These are phyloP conservation scores for Toxonevra muliebris DNA, from an alignment of 2,888 invertebrate species.

Conservation along the genomic window DNA sequence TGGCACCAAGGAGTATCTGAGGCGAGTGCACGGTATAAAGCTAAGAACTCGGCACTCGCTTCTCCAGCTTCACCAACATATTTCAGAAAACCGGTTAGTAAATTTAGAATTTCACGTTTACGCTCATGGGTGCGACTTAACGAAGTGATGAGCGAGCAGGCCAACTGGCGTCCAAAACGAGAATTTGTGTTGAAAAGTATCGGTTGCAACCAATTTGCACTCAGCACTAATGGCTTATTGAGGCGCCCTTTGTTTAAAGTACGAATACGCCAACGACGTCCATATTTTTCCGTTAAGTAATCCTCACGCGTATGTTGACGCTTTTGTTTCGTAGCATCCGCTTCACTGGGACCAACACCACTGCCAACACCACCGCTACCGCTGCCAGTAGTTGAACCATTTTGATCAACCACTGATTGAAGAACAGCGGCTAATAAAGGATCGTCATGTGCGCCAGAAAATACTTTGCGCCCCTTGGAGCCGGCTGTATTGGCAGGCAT, in stretches of 20 bases:
- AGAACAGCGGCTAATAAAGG: constrained; percentile 47
- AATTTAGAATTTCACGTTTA: constrained; percentile 80
- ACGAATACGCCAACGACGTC: constrained; percentile 71
- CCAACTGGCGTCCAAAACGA: constrained; percentile 85
- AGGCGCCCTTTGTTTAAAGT: constrained; percentile 56
- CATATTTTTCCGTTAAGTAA: constrained; percentile 81
- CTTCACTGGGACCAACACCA: background rate
- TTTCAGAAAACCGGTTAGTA: constrained; percentile 87
- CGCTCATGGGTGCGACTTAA: constrained; percentile 76
- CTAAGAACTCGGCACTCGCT: constrained; percentile 89
- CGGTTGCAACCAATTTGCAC: constrained; percentile 84
- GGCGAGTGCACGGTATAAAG: constrained; percentile 85
- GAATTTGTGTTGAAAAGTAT: constrained; percentile 93
- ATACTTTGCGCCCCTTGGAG: constrained; percentile 32
- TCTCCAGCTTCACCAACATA: constrained; percentile 90
- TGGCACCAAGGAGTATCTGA: constrained; percentile 92
- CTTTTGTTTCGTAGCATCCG: constrained; percentile 38
- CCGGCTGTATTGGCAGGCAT: constrained; percentile 66
- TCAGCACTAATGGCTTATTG: constrained; percentile 67
- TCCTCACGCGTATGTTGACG: constrained; percentile 61
- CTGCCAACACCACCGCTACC: constrained; percentile 15
- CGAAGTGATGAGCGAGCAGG: constrained; percentile 87
- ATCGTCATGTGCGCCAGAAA: constrained; percentile 38
- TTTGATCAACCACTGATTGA: constrained; percentile 41
- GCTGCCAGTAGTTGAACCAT: background rate